Evolutionary conservation across 2,797 vertebrate genomes (phyloP), one percentile per base, ranked within the genome.

Genomic region (Masticophis lateralis): DNA sequence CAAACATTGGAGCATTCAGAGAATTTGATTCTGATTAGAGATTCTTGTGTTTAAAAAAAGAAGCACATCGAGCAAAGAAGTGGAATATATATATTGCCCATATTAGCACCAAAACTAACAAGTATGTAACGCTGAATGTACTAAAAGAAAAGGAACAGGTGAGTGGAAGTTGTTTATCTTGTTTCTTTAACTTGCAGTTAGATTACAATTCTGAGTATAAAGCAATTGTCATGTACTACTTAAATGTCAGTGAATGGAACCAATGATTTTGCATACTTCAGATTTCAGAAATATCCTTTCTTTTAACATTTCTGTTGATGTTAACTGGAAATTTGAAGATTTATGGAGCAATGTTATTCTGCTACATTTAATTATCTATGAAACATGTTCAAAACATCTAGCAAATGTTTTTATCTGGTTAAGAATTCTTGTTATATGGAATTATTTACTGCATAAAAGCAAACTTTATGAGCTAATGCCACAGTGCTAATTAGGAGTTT

Each of bases 101-200:
- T 13, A 94, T 94, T 89, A 53, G 87, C 91, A 91, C 18, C 59
- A 94, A 93, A 92, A 61, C 27, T 95, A 93, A 69, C 12, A 74
- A 13, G 32, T 86, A 11, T 92, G 60, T 27, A 47, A 60, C 14
- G 4, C 16, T 56, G 86, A 86, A 91, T 83, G 59, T 89, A 57
- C 7, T 63, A 95, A 93, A 96, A 14, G 83, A 60, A 16, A 94
- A 43, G 90, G 83, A 95, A 93, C 91, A 63, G 59, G 88, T 47
- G 94, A 89, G 94, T 96, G 66, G 61, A 96, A 91, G 47, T 51
- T 93, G 83, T 61, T 14, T 96, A 93, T 95, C 47, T 96, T 95
- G 32, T 43, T 3, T 93, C 0, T 95, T 91, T 93, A 16, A 86
- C 59, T 94, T 88, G 43, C 5, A 86, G 22, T 57, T 43, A 55